Conservation (phyloP, 2,797 vertebrate genomes). For the Diceros bicornis region DNA sequence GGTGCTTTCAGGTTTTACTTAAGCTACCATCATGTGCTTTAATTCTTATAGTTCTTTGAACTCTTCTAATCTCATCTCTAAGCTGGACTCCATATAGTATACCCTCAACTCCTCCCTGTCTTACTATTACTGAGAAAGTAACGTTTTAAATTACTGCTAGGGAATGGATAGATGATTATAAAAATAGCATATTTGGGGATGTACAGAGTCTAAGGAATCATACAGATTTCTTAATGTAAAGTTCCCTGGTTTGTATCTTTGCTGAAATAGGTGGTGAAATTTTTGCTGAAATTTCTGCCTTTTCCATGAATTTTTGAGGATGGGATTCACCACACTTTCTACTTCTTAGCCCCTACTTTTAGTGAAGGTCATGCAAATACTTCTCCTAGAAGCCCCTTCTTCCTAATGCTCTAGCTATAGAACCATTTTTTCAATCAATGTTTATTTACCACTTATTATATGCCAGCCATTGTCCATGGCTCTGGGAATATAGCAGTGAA, state of each 20-base stretch:
- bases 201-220: neutral
- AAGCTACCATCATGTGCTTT: neutral
- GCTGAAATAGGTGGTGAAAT: neutral
- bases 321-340: neutral
- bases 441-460: neutral
- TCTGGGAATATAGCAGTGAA: neutral
- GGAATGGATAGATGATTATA: neutral
- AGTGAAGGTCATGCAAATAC: neutral
- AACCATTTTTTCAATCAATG: conserved; percentile 10
- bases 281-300: neutral
- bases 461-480: neutral
- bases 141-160: neutral
- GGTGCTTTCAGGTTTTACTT: neutral
- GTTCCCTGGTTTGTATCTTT: neutral
- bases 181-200: neutral
- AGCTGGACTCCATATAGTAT: neutral
- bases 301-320: conserved; percentile 18
- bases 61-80: neutral
- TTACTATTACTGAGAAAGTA: neutral
- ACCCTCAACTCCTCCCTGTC: neutral
- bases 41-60: neutral
- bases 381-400: neutral
- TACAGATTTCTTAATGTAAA: neutral
- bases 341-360: neutral
- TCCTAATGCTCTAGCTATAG: neutral